Percentiles rank a stretch among this genome's conserved stretches.
Conservation (phyloP, 2,113 vertebrate species). For the Oreochromis niloticus region DNA sequence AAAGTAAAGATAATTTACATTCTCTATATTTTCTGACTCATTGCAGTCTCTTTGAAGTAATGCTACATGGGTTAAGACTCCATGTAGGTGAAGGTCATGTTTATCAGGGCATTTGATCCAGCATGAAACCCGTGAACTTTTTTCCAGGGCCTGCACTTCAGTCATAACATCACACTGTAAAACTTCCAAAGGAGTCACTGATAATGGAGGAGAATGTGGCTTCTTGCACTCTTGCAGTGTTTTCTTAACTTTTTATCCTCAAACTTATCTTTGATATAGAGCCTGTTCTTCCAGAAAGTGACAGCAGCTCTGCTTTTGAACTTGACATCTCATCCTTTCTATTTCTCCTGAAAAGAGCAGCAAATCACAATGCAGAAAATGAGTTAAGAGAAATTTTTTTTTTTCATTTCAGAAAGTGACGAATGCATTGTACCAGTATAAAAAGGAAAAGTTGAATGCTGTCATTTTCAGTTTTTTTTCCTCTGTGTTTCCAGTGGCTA, state of each 20-base stretch:
- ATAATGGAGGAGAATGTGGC: background rate
- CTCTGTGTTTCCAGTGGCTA: background rate
- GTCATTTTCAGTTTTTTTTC: background rate
- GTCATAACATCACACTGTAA: background rate
- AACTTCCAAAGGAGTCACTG: background rate
- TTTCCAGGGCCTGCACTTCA: background rate
- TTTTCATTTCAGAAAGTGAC: background rate
- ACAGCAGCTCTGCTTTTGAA: background rate
- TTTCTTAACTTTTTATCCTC: conserved; percentile 22
- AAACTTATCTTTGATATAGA: background rate
- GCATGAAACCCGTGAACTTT: background rate
- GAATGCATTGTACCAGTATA: background rate
- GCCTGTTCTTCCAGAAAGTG: background rate
- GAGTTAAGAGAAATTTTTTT: background rate
- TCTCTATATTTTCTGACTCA: background rate
- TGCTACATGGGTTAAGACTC: background rate
- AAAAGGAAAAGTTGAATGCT: background rate
- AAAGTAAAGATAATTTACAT: background rate
- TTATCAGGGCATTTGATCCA: background rate
- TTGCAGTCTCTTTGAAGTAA: background rate
- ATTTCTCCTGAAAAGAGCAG: background rate
- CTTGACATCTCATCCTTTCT: background rate
- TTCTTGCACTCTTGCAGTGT: background rate
- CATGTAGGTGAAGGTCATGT: background rate
- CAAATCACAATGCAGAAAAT: background rate